Base-by-base conservation (phyloP, 64 coral and sea anemone species). In the Dendrophyllia cribrosa region DNA sequence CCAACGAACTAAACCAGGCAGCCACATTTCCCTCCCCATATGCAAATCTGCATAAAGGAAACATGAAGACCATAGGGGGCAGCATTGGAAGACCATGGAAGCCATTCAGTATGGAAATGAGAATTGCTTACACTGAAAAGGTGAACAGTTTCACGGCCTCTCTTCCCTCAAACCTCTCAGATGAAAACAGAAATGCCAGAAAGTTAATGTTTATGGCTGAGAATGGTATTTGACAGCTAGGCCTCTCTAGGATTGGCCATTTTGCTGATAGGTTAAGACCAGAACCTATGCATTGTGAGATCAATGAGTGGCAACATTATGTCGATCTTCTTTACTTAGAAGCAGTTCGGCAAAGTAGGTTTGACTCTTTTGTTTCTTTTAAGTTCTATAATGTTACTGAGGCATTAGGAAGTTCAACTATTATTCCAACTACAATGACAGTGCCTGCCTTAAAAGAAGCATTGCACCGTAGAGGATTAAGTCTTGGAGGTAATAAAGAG, bases 1-100 rank as follows among this genome's bases (percentile, higher is more conserved):
- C 15, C 22, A 89, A 89, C 67, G 87, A 89, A 25, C 21, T 89
- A 2, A 89, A 89, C 7, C 62, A 89, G 43, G 87, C 87, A 49
- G 87, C 87, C 0, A 89, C 73, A 7, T 78, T 78, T 50, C 87
- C 87, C 6, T 89, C 87, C 11, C 87, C 87, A 2, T 89, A 89
- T 89, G 87, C 74, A 4, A 89, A 69, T 78, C 59, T 77, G 3
- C 59, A 78, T 21, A 89, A 89, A 55, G 58, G 45, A 9, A 45
- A 89, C 19, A 51, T 78, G 4, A 20, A 21, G n/a, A 88, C 47
- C 23, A 61, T 88, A 19, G 86, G 82, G 16, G 82, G 65, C 3
- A 56, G 53, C 12, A 56, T 56, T 56, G 53, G 53, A 9, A 9
- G 53, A 56, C 53, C 53, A 7, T 56, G 7, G 53, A 56, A 56